A percentile compares a stretch with the other conserved stretches of the same genome.
Conservation (phyloP, 2,888 invertebrate species). For the Dicyrtomina minuta region DNA sequence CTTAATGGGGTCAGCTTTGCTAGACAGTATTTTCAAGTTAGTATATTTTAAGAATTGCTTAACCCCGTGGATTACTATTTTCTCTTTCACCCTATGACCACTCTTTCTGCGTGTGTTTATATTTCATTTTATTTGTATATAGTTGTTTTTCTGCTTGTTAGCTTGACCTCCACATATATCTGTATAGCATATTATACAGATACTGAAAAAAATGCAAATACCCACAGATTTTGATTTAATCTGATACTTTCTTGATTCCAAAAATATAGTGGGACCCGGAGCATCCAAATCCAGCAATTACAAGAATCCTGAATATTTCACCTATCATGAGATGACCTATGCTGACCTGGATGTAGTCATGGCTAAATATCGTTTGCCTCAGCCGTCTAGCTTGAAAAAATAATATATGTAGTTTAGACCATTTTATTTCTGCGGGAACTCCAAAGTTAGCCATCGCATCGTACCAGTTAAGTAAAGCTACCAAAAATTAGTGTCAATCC, state of each 20-base stretch:
- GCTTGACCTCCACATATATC: too few relatives aligned
- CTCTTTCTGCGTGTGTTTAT: too few relatives aligned
- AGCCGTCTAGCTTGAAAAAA: conserved; percentile 65
- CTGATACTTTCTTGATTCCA: background rate
- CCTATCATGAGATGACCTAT: conserved; percentile 73
- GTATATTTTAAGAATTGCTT: too few relatives aligned
- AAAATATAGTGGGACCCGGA: conserved; percentile 68
- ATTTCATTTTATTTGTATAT: too few relatives aligned
- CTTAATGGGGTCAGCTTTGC: too few relatives aligned
- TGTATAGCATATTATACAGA: too few relatives aligned
- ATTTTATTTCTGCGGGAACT: background rate
- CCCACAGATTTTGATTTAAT: background rate
- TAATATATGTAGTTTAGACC: too few relatives aligned
- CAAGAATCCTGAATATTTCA: conserved; percentile 86
- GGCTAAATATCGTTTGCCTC: conserved; percentile 73
- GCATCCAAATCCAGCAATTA: conserved; percentile 73
- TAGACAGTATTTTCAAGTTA: too few relatives aligned
- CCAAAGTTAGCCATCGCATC: background rate
- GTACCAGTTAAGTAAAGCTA: background rate
- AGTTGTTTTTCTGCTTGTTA: too few relatives aligned
- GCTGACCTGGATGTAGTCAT: conserved; percentile 85
- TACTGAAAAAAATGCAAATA: background rate
- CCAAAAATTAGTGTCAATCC: too few relatives aligned
- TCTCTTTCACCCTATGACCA: too few relatives aligned
- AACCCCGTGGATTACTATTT: too few relatives aligned